A percentile compares a stretch with the other conserved stretches of the same genome.
Conservation (phyloP, 2,113 vertebrate species). For the Struthio camelus region DNA sequence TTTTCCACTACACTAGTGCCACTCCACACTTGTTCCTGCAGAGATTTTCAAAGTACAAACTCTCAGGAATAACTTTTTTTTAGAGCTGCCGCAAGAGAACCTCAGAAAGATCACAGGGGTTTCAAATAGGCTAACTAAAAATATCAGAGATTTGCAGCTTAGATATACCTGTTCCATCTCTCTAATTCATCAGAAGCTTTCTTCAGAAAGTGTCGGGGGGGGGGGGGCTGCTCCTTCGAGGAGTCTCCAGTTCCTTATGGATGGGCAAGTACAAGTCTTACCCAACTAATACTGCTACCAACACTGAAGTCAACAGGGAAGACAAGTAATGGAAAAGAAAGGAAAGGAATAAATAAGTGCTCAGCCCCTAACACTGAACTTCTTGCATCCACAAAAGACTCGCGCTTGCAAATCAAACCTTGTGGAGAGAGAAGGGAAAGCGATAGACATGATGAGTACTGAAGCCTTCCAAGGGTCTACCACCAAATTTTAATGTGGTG, state of each 20-base stretch:
- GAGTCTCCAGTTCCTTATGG: not conserved
- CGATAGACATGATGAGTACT: not conserved
- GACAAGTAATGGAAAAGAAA: not conserved
- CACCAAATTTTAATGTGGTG: not conserved
- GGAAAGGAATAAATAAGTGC: too few species aligned
- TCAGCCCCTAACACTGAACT: not conserved
- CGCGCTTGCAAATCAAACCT: not conserved
- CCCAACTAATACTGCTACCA: fast-evolving
- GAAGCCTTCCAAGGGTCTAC: not conserved
- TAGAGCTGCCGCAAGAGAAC: not conserved
- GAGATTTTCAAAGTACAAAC: not conserved
- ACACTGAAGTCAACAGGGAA: not conserved
- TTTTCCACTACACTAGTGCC: not conserved
- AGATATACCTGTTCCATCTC: not conserved
- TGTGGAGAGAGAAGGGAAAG: not conserved
- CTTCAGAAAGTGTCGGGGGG: not conserved
- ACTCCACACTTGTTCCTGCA: not conserved
- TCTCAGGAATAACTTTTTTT: not conserved
- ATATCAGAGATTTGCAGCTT: conserved; percentile 7
- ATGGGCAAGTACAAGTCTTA: not conserved
- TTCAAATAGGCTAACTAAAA: conserved; percentile 20
- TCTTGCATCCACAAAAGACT: not conserved
- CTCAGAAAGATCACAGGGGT: not conserved
- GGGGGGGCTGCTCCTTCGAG: not conserved
- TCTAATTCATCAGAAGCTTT: not conserved